Base-by-base conservation (phyloP, 2,797 vertebrate genomes). In the Tadarida brasiliensis region DNA sequence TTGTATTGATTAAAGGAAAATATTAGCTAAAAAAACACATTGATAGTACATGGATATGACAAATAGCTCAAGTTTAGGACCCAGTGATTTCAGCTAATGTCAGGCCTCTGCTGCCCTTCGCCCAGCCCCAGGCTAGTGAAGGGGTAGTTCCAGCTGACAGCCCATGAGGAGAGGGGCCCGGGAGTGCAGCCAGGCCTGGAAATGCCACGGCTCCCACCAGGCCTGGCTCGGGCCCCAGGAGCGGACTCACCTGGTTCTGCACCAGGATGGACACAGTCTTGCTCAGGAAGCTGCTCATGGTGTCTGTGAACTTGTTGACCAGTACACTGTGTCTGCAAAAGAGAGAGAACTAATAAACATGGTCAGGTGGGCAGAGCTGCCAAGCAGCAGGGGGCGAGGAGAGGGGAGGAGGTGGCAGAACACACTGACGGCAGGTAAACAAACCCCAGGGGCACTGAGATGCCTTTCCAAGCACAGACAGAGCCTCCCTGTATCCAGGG, bases 231-330 rank as follows among this genome's bases (percentile, higher is more conserved):
- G 51, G 63, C 7, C 26, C 28, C 5, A 44, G 11, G 30, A 14
- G 5, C 0, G 4, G 11, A 96, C 89, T 96, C 67, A 97, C 97
- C 7, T 71, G 0, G 0, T 9, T 33, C 80, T 93, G 16, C 11
- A 96, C 5, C n/a, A 94, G 0, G 3, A 0, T 0, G 11, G 88
- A 63, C 8, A 94, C 0, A 0, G 11, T 0, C 0, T 28, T 7
- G 2, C 30, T 7, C 33, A 97, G 0, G 0, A 26, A 0, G 1
- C 0, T 0, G 7, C 3, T 10, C 12, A 44, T 0, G 0, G 0
- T 0, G 7, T 67, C 2, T 24, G 33, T 0, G 0, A 68, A 0
- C 0, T 0, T 4, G 12, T 28, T 65, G 20, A 71, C 0, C 2
- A 76, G 0, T 1, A 0, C 0, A 1, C 0, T 7, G 2, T 0